A percentile compares a stretch with the other conserved stretches of the same genome.
Conservation (phyloP, 1,140 invertebrate genomes). For the Drosophila yakuba region DNA sequence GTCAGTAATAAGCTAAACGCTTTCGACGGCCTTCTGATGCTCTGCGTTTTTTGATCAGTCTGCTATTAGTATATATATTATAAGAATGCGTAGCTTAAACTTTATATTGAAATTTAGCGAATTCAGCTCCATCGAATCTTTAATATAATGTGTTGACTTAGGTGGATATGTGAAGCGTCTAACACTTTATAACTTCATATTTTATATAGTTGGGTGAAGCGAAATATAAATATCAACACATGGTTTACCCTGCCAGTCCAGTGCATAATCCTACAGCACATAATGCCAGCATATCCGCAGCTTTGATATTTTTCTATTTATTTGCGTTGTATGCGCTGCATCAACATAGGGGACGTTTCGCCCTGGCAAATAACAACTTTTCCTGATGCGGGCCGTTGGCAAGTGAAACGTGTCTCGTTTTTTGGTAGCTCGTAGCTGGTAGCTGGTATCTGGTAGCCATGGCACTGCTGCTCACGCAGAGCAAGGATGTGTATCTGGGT, state of each 20-base stretch:
- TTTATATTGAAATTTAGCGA: background rate
- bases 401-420: constrained; percentile 47
- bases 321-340: constrained; percentile 37
- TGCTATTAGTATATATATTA: no score
- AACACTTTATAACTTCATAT: background rate
- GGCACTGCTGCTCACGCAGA: constrained; percentile 17
- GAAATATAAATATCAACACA: background rate
- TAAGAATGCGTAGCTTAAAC: background rate
- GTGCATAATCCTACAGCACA: constrained; percentile 30
- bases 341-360: constrained; percentile 18
- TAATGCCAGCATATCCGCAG: constrained; percentile 29
- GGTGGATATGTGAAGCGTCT: no score
- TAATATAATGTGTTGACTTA: no score
- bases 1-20: constrained; percentile 6
- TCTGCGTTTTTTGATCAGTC: background rate
- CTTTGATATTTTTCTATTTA: constrained; percentile 46
- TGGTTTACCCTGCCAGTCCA: constrained; percentile 12
- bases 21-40: constrained; percentile 1
- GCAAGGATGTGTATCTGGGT: constrained; percentile 20
- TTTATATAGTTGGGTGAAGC: background rate
- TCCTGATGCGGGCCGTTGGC: constrained; percentile 43
- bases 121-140: no score
- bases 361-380: constrained; percentile 52
- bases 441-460: constrained; percentile 38
- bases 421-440: constrained; percentile 25